Evolutionary conservation across 1,140 invertebrate genomes (phyloP).

Genomic region (Littorina saxatilis): DNA sequence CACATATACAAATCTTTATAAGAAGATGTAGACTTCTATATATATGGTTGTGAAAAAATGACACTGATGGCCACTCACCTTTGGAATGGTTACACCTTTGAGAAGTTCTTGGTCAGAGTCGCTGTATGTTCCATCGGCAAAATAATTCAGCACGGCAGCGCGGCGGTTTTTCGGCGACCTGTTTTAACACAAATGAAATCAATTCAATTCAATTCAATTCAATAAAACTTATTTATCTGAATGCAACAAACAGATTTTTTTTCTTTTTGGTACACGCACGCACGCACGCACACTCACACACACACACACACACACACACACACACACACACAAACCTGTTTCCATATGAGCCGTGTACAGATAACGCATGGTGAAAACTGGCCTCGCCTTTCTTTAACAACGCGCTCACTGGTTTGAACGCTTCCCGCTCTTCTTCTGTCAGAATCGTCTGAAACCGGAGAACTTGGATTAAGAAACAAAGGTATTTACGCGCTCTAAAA

Average conservation of each 20-base stretch:
- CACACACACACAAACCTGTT: constrained; percentile 54
- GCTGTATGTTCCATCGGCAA: constrained; percentile 67
- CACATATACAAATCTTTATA: no score
- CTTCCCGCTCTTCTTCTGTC: constrained; percentile 63
- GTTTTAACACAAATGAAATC: background rate
- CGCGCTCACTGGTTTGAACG: constrained; percentile 63
- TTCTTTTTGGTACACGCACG: background rate
- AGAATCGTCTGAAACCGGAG: constrained; percentile 63
- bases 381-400: constrained; percentile 69
- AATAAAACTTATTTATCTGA: no score
- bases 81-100: constrained; percentile 60
- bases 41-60: no score
- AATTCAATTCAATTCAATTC: no score
- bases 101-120: constrained; percentile 63
- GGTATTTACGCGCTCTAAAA: no score
- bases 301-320: background rate
- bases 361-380: constrained; percentile 70
- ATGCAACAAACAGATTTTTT: no score
- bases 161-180: constrained; percentile 64
- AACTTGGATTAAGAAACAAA: no score
- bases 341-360: constrained; percentile 71
- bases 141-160: constrained; percentile 71
- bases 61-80: constrained; percentile 59
- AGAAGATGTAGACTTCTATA: no score
- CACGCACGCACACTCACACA: background rate